Conservation (phyloP, 2,888 invertebrate genomes). For the Oscheius onirici region DNA sequence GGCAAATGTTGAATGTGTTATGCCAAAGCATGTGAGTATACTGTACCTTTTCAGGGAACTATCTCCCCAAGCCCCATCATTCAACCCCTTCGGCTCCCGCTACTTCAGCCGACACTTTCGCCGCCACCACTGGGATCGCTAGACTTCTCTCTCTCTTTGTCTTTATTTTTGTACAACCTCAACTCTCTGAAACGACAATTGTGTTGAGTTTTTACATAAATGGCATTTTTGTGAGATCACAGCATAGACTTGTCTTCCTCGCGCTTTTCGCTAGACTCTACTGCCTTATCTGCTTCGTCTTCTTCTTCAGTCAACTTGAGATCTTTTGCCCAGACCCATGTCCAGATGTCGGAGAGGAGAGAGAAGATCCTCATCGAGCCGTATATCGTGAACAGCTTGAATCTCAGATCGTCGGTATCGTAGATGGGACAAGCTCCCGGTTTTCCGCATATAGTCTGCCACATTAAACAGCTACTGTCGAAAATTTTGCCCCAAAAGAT, state of each 20-base stretch:
- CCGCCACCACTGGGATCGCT: constrained; percentile 12
- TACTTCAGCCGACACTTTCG: constrained; percentile 1
- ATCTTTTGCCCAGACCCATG: constrained; percentile 67
- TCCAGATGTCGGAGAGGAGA: constrained; percentile 68
- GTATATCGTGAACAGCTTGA: constrained; percentile 68
- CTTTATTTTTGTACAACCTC: constrained; percentile 1
- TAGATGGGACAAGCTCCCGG: constrained; percentile 73
- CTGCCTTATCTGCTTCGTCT: constrained; percentile 32
- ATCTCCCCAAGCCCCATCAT: background rate
- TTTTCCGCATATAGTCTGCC: constrained; percentile 71
- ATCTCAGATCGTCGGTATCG: constrained; percentile 70
- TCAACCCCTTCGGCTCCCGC: background rate
- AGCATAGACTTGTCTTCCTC: background rate
- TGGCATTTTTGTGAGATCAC: constrained; percentile 21
- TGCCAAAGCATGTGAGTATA: too few relatives aligned
- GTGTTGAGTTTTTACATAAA: constrained; percentile 9
- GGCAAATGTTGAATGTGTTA: too few relatives aligned
- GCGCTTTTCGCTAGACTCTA: background rate
- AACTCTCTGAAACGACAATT: background rate
- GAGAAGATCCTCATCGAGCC: constrained; percentile 66
- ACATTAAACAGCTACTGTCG: constrained; percentile 72
- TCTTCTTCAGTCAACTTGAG: constrained; percentile 65
- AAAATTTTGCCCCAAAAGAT: constrained; percentile 72
- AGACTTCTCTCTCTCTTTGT: background rate
- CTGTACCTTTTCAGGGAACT: background rate